Evolutionary conservation across 2,888 invertebrate genomes (phyloP).

Genomic region (Caenorhabditis becei): DNA sequence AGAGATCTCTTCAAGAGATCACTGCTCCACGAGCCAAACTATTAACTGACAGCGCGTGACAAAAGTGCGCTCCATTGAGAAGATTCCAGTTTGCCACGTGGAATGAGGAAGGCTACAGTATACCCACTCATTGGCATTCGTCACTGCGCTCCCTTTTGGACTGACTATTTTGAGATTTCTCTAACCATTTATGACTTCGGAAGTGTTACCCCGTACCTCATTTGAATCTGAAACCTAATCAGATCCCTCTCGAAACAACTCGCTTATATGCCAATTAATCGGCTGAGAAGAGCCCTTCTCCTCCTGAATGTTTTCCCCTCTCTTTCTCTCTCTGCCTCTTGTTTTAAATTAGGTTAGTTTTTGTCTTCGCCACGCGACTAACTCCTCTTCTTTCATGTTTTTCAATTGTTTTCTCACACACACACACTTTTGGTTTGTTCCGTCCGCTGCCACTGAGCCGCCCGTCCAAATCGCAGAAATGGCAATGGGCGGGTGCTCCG

Average conservation of each 20-base stretch:
- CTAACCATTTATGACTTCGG: too few species aligned
- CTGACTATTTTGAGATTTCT: too few species aligned
- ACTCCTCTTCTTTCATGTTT: slow-evolving; percentile 19
- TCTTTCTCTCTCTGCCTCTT: slow-evolving; percentile 9
- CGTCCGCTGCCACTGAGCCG: slow-evolving; percentile 5
- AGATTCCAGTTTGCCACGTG: background rate
- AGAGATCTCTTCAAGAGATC: background rate
- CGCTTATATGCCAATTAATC: slow-evolving; percentile 1
- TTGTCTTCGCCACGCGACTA: slow-evolving; percentile 11
- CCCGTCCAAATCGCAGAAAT: slow-evolving; percentile 5
- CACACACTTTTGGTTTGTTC: slow-evolving; percentile 17
- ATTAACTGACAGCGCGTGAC: background rate
- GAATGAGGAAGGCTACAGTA: too few species aligned
- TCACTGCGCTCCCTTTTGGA: too few species aligned
- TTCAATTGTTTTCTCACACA: slow-evolving; percentile 28
- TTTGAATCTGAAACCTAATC: too few species aligned
- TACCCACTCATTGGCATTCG: too few species aligned
- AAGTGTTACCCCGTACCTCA: too few species aligned
- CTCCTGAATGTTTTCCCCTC: slow-evolving; percentile 6
- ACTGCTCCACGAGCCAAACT: too few species aligned
- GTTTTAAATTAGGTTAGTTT: slow-evolving; percentile 39
- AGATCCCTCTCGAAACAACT: background rate
- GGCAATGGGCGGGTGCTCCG: background rate
- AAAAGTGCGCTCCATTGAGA: background rate
- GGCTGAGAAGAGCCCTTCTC: background rate